phyloP scores from a whole-genome alignment of 2,888 invertebrate genomes.

The Germaria angustata region DNA sequence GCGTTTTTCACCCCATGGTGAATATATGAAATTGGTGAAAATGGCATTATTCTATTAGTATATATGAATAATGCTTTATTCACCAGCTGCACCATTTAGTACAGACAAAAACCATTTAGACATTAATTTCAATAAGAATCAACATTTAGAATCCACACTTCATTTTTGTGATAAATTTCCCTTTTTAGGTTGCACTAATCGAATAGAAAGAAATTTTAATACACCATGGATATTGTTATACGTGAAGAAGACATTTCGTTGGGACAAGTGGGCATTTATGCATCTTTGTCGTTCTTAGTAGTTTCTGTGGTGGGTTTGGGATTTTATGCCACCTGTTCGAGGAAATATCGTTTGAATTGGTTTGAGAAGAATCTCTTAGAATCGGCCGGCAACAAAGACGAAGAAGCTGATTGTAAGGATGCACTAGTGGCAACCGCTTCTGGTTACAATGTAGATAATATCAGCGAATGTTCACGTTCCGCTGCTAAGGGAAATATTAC shows the following conservation, averaged over 20 bases:
- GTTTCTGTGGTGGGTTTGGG: slow-evolving; percentile 80
- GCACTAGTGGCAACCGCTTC: slow-evolving; percentile 78
- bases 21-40: no score
- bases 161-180: slow-evolving; percentile 5
- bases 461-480: slow-evolving; percentile 78
- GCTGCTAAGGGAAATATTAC: slow-evolving; percentile 77
- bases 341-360: slow-evolving; percentile 82
- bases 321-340: slow-evolving; percentile 82
- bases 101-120: no score
- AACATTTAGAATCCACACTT: slow-evolving; percentile 33
- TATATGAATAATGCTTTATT: no score
- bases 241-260: slow-evolving; percentile 79
- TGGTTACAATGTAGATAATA: slow-evolving; percentile 79
- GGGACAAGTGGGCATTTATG: slow-evolving; percentile 80
- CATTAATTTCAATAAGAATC: no score
- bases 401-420: slow-evolving; percentile 80
- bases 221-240: slow-evolving; percentile 78
- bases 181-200: not conserved
- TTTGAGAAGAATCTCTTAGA: slow-evolving; percentile 83
- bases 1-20: no score
- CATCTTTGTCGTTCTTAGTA: slow-evolving; percentile 81
- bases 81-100: no score
- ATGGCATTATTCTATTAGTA: no score
- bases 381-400: slow-evolving; percentile 80
- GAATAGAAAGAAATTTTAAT: not conserved